Conservation (phyloP, 2,888 invertebrate genomes). For the Drosophila paranaensis region DNA sequence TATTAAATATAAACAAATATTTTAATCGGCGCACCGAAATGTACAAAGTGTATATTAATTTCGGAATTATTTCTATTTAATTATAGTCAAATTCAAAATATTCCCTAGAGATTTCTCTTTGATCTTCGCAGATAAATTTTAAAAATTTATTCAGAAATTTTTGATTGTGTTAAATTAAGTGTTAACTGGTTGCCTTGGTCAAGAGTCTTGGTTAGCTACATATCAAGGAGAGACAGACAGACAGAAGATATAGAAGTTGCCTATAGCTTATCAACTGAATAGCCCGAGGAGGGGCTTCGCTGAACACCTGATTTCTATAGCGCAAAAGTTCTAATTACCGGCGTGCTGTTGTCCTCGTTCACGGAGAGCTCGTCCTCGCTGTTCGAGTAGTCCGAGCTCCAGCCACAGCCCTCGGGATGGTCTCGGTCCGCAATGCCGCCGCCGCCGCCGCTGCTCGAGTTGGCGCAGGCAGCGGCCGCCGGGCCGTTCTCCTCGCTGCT, state of each 20-base stretch:
- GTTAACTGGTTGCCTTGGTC: background rate
- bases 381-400: constrained; percentile 96
- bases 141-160: background rate
- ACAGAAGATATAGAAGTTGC: constrained; percentile 1
- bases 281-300: background rate
- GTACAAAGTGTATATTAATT: background rate
- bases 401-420: constrained; percentile 89
- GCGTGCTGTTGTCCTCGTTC: constrained; percentile 87
- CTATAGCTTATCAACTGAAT: background rate
- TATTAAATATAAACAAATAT: background rate
- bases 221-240: background rate
- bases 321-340: constrained; percentile 83
- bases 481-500: constrained; percentile 82
- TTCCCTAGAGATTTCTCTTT: background rate
- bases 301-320: constrained; percentile 20
- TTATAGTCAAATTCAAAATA: too few species aligned
- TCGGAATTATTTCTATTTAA: background rate
- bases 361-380: constrained; percentile 93
- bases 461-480: constrained; percentile 51
- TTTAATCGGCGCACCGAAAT: constrained; percentile 9
- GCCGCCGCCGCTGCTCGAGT: constrained; percentile 11
- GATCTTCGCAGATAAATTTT: background rate
- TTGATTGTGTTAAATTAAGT: background rate
- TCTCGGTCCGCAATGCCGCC: constrained; percentile 81
- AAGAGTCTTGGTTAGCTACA: background rate